Conservation (phyloP, 2,113 vertebrate genomes). For the Chloroceryle aenea region DNA sequence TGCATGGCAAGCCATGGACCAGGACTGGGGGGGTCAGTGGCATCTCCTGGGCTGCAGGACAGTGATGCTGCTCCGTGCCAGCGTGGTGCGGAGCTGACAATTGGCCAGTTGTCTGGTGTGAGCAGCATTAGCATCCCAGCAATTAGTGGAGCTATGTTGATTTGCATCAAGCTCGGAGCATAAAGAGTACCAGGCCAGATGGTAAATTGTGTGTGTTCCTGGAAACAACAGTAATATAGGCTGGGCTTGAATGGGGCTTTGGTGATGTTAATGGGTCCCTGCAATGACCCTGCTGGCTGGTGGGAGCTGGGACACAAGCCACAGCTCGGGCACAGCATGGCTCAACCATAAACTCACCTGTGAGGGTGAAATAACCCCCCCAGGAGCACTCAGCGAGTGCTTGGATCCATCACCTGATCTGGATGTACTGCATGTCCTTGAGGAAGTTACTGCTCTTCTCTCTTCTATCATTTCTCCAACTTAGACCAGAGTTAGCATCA, state of each 20-base stretch:
- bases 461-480: accelerated
- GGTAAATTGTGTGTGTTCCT: not conserved
- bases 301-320: not conserved
- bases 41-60: not conserved
- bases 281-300: not conserved
- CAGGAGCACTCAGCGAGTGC: accelerated
- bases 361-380: not conserved
- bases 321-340: accelerated
- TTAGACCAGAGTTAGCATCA: accelerated
- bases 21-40: not conserved
- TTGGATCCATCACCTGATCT: not conserved
- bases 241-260: not conserved
- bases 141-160: constrained; percentile 34
- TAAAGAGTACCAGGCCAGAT: constrained; percentile 27
- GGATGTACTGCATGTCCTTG: not conserved
- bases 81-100: not conserved
- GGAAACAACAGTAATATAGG: not conserved
- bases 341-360: not conserved
- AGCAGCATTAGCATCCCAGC: not conserved
- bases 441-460: not conserved
- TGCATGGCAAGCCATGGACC: not conserved
- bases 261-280: not conserved
- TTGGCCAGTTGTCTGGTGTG: not conserved
- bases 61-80: not conserved
- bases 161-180: constrained; percentile 10